Evolutionary conservation across 2,797 vertebrate genomes (phyloP).

Genomic region (Peromyscus attwateri): DNA sequence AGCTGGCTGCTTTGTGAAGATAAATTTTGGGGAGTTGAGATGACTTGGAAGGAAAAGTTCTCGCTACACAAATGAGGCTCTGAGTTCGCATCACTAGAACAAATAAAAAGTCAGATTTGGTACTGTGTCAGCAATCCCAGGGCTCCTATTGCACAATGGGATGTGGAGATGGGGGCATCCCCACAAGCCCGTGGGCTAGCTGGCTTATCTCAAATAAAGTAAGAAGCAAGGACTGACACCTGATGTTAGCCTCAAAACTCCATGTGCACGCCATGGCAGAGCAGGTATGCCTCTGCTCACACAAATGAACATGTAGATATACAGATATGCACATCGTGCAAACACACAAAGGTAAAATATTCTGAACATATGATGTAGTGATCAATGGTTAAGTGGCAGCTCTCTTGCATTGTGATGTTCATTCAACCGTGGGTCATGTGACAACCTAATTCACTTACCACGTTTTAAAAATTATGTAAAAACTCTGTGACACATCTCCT

Average conservation of each 20-base stretch:
- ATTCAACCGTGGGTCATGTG: background rate
- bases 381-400: background rate
- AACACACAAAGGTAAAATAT: background rate
- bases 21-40: background rate
- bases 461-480: background rate
- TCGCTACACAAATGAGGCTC: background rate
- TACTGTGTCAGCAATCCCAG: too few relatives aligned
- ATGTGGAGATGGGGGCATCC: background rate
- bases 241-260: background rate
- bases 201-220: background rate
- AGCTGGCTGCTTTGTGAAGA: background rate
- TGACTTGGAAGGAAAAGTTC: too few relatives aligned
- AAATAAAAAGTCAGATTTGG: background rate
- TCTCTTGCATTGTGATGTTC: background rate
- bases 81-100: background rate
- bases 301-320: background rate
- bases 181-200: accelerated
- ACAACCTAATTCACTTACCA: background rate
- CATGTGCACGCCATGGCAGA: background rate
- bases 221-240: background rate
- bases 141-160: background rate
- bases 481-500: background rate
- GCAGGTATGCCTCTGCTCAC: background rate
- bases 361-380: background rate
- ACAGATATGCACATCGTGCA: background rate